Evolutionary conservation across 2,113 vertebrate genomes (phyloP).

Genomic region (Forbesichthys agassizii): DNA sequence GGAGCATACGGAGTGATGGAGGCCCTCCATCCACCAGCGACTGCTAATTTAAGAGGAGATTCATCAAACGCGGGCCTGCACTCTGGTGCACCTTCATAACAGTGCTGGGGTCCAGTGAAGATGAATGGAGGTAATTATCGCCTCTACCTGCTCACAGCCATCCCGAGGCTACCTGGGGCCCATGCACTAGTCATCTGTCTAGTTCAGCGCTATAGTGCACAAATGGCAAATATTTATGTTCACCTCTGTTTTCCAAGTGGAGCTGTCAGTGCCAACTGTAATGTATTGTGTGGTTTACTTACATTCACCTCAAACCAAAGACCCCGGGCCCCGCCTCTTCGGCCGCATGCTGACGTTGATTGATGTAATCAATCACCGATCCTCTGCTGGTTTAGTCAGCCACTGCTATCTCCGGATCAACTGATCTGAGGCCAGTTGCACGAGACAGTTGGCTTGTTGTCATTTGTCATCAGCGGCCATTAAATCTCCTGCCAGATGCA

Average conservation of each 20-base stretch:
- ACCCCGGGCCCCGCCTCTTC: background rate
- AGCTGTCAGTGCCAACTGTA: slow-evolving; percentile 20
- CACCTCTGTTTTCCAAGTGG: slow-evolving; percentile 30
- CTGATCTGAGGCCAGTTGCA: slow-evolving; percentile 30
- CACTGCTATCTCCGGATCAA: slow-evolving; percentile 30
- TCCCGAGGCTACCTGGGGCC: slow-evolving; percentile 38
- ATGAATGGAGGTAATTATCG: slow-evolving; percentile 78
- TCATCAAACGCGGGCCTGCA: slow-evolving; percentile 68
- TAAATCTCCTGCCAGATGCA: slow-evolving; percentile 50
- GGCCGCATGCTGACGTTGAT: background rate
- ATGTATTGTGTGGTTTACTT: slow-evolving; percentile 31
- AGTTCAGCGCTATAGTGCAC: background rate
- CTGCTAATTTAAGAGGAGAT: slow-evolving; percentile 76
- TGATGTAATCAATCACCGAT: slow-evolving; percentile 28
- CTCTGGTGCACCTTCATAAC: slow-evolving; percentile 61
- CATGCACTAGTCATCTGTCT: slow-evolving; percentile 37
- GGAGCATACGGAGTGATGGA: slow-evolving; percentile 58
- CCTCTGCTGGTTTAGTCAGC: slow-evolving; percentile 19
- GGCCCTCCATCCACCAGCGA: slow-evolving; percentile 62
- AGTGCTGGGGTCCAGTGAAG: slow-evolving; percentile 68
- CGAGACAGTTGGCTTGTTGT: slow-evolving; percentile 43
- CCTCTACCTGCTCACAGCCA: slow-evolving; percentile 59
- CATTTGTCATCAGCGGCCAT: slow-evolving; percentile 38
- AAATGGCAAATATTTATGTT: slow-evolving; percentile 22
- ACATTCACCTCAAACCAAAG: slow-evolving; percentile 1